Percentiles rank a stretch among this genome's conserved stretches.
Conservation (phyloP, 1,140 invertebrate species). For the Pissodes strobi region DNA sequence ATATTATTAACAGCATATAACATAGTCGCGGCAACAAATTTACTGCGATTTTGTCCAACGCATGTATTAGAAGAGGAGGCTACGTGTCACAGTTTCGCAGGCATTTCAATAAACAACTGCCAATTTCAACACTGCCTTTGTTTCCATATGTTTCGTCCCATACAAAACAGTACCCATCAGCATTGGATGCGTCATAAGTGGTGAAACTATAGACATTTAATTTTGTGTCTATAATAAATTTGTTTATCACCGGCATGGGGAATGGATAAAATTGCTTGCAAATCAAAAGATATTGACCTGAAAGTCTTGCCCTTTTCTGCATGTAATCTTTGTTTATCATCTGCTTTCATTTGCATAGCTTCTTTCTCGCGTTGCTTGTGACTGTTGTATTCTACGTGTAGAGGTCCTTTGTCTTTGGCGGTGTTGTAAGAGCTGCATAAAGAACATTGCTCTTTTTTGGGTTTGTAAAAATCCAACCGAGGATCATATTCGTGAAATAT, state of each 20-base stretch:
- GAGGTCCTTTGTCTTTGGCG: too few species aligned
- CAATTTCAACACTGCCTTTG: conserved; percentile 3
- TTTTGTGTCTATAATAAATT: not conserved
- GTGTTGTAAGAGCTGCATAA: not conserved
- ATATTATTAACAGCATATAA: not conserved
- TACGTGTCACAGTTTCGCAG: not conserved
- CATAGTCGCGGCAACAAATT: not conserved
- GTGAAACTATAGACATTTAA: conserved; percentile 8
- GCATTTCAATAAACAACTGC: conserved; percentile 2
- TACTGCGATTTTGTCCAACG: too few species aligned
- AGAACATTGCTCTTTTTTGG: conserved; percentile 10
- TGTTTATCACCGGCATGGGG: not conserved
- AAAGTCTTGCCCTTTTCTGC: too few species aligned
- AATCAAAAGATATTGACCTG: not conserved
- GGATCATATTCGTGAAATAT: conserved; percentile 1
- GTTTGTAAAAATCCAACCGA: not conserved
- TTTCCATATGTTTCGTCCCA: conserved; percentile 7
- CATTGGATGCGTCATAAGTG: not conserved
- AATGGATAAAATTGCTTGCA: too few species aligned
- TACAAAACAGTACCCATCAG: conserved; percentile 4
- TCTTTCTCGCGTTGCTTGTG: not conserved
- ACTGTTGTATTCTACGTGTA: not conserved
- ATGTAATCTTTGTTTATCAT: not conserved
- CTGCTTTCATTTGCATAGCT: not conserved
- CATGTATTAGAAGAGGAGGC: too few species aligned